These are phyloP conservation scores for Euplexia lucipara DNA, from an alignment of 2,888 invertebrate genomes.

Conservation along the genomic window DNA sequence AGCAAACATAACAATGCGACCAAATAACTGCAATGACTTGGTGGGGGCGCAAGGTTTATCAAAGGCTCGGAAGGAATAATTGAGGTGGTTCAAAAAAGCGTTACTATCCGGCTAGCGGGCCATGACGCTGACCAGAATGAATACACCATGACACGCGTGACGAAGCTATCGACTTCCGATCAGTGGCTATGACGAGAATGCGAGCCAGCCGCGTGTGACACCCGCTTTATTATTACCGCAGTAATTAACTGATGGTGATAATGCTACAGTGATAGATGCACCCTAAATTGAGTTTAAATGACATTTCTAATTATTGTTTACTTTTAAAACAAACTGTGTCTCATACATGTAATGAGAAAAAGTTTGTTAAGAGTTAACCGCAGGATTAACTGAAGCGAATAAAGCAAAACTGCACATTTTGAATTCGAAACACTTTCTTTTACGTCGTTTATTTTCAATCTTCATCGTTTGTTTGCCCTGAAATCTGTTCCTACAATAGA, in stretches of 20 bases:
- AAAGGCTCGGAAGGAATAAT: conserved; percentile 68
- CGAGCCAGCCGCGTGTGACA: conserved; percentile 65
- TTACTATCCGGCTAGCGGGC: conserved; percentile 87
- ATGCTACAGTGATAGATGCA: conserved; percentile 50
- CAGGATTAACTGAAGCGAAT: conserved; percentile 49
- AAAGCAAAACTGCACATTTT: conserved; percentile 20
- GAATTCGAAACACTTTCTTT: conserved; percentile 22
- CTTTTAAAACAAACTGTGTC: conserved; percentile 32
- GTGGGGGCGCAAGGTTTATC: conserved; percentile 35
- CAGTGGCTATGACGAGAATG: conserved; percentile 66
- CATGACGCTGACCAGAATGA: conserved; percentile 75
- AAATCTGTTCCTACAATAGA: conserved; percentile 12
- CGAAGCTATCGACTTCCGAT: conserved; percentile 86
- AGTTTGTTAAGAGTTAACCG: conserved; percentile 36
- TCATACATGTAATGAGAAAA: conserved; percentile 49
- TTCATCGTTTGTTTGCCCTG: conserved; percentile 8
- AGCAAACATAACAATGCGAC: conserved; percentile 5
- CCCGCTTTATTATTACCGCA: conserved; percentile 60
- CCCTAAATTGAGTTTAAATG: conserved; percentile 46
- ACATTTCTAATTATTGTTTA: conserved; percentile 54
- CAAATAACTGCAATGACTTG: conserved; percentile 35
- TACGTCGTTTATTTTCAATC: conserved; percentile 3
- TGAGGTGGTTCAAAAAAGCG: conserved; percentile 78
- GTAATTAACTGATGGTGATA: conserved; percentile 60
- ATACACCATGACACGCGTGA: conserved; percentile 80